Evolutionary conservation across 1,140 invertebrate genomes (phyloP).

Genomic region (Proctacanthus coquilletti): DNA sequence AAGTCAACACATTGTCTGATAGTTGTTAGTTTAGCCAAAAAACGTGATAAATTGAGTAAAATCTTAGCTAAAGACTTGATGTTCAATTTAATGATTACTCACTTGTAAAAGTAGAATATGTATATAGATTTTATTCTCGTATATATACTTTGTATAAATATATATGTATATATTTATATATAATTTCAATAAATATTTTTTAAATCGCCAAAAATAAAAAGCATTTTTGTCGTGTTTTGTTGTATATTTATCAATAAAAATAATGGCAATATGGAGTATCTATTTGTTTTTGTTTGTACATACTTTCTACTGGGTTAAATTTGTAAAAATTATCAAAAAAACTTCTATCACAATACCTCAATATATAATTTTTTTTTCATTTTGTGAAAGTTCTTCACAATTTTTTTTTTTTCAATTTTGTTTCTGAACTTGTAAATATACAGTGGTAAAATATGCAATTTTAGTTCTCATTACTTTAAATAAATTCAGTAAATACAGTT

Average conservation of each 20-base stretch:
- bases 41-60: too few relatives aligned
- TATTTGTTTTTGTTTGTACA: constrained; percentile 3
- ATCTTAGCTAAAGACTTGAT: too few relatives aligned
- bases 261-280: constrained; percentile 6
- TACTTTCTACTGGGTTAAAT: constrained; percentile 5
- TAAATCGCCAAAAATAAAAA: constrained; percentile 6
- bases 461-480: too few relatives aligned
- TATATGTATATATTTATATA: constrained; percentile 1
- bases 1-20: too few relatives aligned
- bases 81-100: too few relatives aligned
- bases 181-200: background rate
- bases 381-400: background rate
- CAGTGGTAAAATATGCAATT: background rate
- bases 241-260: constrained; percentile 4
- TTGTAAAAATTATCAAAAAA: constrained; percentile 6
- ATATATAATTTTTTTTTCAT: constrained; percentile 1
- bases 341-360: constrained; percentile 5
- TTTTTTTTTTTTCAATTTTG: constrained; percentile 1
- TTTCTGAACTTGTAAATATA: background rate
- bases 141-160: constrained; percentile 1
- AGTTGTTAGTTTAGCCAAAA: too few relatives aligned
- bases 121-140: background rate
- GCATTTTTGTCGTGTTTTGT: constrained; percentile 6
- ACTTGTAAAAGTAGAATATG: background rate
- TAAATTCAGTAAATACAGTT: too few relatives aligned